phyloP scores from a whole-genome alignment of 2,797 vertebrate genomes.

The Cossypha heuglini region DNA sequence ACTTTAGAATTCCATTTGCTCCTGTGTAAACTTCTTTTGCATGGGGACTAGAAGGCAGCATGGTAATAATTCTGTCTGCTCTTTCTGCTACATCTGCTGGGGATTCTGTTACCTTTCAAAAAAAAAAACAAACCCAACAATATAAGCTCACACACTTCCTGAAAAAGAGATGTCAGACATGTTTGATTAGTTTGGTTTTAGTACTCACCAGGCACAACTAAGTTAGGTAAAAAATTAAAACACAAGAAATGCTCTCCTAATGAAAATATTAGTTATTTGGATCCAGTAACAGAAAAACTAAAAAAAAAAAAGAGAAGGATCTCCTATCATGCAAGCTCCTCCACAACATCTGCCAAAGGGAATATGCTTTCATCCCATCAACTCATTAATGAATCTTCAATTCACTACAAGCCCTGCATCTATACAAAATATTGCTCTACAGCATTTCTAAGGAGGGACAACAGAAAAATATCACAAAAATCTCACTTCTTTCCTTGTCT shows the following conservation, averaged over 20 bases:
- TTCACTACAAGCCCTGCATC: neutral
- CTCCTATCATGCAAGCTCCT: neutral
- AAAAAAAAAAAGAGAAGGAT: neutral
- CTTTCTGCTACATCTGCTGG: constrained; percentile 95
- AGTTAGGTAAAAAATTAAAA: neutral
- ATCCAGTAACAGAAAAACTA: neutral
- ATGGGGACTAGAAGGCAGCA: constrained; percentile 95
- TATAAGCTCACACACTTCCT: neutral
- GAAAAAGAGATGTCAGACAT: neutral
- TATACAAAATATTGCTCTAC: neutral
- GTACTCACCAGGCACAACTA: neutral
- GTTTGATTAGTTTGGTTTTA: neutral
- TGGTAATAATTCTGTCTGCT: constrained; percentile 96
- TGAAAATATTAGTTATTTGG: neutral
- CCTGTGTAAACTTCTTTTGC: constrained; percentile 91
- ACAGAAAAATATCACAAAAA: neutral
- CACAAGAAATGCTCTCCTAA: neutral
- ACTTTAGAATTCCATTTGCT: constrained; percentile 91
- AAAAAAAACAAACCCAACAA: constrained; percentile 33
- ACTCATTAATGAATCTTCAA: neutral
- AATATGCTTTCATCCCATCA: neutral
- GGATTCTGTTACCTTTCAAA: constrained; percentile 88
- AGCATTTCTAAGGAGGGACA: neutral
- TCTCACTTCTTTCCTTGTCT: neutral
- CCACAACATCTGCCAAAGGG: neutral